phyloP scores from a whole-genome alignment of 2,888 invertebrate genomes.

The Antheraea assamensis region DNA sequence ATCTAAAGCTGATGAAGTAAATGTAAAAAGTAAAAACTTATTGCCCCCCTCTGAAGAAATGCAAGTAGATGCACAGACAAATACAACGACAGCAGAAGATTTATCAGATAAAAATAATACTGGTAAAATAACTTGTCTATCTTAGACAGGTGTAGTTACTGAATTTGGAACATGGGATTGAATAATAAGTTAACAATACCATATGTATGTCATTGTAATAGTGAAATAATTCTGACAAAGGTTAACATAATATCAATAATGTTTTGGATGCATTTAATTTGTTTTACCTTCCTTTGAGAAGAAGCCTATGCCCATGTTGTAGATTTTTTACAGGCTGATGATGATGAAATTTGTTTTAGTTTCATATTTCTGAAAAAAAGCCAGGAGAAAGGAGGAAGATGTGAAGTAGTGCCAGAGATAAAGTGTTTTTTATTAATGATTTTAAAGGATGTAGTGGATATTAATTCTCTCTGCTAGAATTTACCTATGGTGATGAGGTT shows the following conservation, averaged over 20 bases:
- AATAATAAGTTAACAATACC: background rate
- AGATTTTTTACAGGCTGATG: too few relatives aligned
- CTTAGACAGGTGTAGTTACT: background rate
- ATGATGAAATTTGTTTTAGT: too few relatives aligned
- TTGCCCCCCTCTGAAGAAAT: slow-evolving; percentile 62
- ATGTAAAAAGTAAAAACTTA: slow-evolving; percentile 42
- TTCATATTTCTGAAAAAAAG: background rate
- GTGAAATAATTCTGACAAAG: background rate
- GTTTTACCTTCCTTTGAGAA: too few relatives aligned
- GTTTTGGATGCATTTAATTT: background rate
- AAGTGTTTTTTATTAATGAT: background rate
- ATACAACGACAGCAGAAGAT: slow-evolving; percentile 63
- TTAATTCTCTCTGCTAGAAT: background rate
- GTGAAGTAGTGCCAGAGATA: background rate
- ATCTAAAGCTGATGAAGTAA: slow-evolving; percentile 50
- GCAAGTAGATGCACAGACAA: slow-evolving; percentile 69
- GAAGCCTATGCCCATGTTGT: too few relatives aligned
- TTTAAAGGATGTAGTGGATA: background rate
- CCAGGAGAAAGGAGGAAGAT: background rate
- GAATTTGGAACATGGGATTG: background rate
- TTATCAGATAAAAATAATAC: slow-evolving; percentile 69
- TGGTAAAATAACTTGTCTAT: slow-evolving; percentile 36
- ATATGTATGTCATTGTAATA: background rate
- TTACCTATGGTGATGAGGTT: background rate
- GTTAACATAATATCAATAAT: background rate